These are phyloP conservation scores for Athetis lepigone DNA, from an alignment of 2,888 invertebrate genomes.

Conservation along the genomic window DNA sequence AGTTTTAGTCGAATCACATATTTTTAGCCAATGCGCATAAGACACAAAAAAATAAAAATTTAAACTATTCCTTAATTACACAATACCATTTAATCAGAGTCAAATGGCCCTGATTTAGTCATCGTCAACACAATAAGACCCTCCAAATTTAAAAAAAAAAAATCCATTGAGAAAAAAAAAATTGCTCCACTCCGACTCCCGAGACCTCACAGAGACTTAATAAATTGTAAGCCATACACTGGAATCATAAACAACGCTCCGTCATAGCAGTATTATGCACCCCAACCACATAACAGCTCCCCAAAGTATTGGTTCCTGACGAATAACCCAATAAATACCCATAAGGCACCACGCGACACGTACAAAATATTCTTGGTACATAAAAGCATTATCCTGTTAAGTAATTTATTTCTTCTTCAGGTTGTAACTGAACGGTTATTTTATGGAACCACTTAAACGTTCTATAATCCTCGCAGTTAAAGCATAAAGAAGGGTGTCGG, in stretches of 20 bases:
- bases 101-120: background rate
- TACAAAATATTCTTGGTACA: conserved; percentile 86
- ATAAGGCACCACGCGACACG: conserved; percentile 88
- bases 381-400: conserved; percentile 90
- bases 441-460: conserved; percentile 88
- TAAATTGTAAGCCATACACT: conserved; percentile 81
- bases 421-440: conserved; percentile 86
- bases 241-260: conserved; percentile 83
- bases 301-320: conserved; percentile 86
- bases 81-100: conserved; percentile 5
- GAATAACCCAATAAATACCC: conserved; percentile 90
- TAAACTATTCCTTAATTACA: conserved; percentile 9
- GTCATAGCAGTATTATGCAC: conserved; percentile 86
- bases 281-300: conserved; percentile 87
- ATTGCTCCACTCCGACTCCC: conserved; percentile 61
- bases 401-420: conserved; percentile 90
- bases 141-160: conserved; percentile 41
- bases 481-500: conserved; percentile 85
- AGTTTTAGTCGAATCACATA: too few relatives aligned
- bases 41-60: too few relatives aligned
- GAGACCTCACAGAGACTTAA: conserved; percentile 76
- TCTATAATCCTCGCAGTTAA: conserved; percentile 87
- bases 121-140: conserved; percentile 24
- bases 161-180: conserved; percentile 57
- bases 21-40: too few relatives aligned